Evolutionary conservation across 2,888 invertebrate genomes (phyloP), one percentile per base, ranked within the genome.

Genomic region (Catocala nupta): DNA sequence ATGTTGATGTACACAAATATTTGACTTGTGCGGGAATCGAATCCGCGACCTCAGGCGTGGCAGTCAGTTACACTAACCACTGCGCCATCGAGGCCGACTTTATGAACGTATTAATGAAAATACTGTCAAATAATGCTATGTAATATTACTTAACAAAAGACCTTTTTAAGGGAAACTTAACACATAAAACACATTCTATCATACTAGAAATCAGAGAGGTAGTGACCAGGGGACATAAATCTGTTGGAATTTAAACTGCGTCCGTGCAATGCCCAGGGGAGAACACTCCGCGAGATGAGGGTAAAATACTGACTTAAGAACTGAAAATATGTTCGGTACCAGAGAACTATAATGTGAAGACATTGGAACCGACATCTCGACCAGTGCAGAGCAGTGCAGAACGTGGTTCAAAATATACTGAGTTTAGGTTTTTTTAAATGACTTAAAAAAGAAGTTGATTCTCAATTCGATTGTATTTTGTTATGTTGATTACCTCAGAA

Each of bases 221-320:
- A 71, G 68, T 71, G 75, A 73, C 76, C 69, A 63, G 59, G 64
- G 55, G 16, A 48, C 69, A 73, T 76, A 78, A 75, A 76, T 76
- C 73, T 58, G 58, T 10, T 36, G 55, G 76, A 73, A 78, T 78
- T 76, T 77, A 73, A 76, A 78, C 78, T 67, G 71, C 49, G 64
- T 55, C 66, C 63, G 65, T 62, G 56, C 53, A 51, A 49, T 45
- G 60, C 70, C 58, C 63, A 33, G 6, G 66, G 61, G 75, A 59
- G 65, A 56, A 59, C 59, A 62, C 61, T 63, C 51, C 57, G 55
- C 51, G 51, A 63, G 75, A 71, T 74, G 75, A 67, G 64, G 63
- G 74, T 74, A 55, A 74, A 71, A 77, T 74, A 74, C 71, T 69
- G 65, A 66, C 62, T 73, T 63, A 72, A 73, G 62, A 64, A 68